phyloP scores from a whole-genome alignment of 2,113 vertebrate genomes.

The Albula glossodonta region DNA sequence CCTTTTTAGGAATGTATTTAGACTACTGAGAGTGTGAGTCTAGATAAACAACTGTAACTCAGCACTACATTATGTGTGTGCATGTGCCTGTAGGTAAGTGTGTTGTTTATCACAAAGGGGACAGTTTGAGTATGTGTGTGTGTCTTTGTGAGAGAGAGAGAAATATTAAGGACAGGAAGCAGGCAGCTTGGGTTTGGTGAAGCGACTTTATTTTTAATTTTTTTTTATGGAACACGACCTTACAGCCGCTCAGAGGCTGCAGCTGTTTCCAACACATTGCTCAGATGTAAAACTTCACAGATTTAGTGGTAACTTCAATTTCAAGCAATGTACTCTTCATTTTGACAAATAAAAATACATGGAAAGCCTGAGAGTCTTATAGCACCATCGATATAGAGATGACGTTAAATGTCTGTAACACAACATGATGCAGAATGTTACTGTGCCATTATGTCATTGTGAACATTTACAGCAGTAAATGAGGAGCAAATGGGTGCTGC shows the following conservation, averaged over 20 bases:
- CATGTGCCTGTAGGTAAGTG: not conserved
- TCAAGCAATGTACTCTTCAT: not conserved
- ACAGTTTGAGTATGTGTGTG: not conserved
- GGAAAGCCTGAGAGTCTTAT: not conserved
- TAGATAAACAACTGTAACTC: too few relatives aligned
- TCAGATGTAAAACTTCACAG: not conserved
- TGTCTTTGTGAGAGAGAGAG: not conserved
- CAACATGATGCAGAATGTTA: not conserved
- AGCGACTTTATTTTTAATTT: conserved; percentile 5
- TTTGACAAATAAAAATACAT: not conserved
- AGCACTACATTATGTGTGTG: not conserved
- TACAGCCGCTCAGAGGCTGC: not conserved
- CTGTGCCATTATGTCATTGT: not conserved
- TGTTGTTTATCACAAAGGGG: not conserved
- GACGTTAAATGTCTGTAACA: not conserved
- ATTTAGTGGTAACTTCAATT: not conserved
- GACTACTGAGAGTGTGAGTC: not conserved
- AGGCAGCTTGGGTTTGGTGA: not conserved
- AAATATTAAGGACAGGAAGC: not conserved
- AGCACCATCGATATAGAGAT: not conserved
- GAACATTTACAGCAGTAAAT: not conserved
- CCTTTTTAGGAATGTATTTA: not conserved
- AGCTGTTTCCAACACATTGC: not conserved
- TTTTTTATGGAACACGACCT: not conserved
- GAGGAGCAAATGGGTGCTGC: not conserved